A percentile compares a stretch with the other conserved stretches of the same genome.
phyloP scores from a whole-genome alignment of 2,797 vertebrate genomes.

The Fistularia tabacaria region DNA sequence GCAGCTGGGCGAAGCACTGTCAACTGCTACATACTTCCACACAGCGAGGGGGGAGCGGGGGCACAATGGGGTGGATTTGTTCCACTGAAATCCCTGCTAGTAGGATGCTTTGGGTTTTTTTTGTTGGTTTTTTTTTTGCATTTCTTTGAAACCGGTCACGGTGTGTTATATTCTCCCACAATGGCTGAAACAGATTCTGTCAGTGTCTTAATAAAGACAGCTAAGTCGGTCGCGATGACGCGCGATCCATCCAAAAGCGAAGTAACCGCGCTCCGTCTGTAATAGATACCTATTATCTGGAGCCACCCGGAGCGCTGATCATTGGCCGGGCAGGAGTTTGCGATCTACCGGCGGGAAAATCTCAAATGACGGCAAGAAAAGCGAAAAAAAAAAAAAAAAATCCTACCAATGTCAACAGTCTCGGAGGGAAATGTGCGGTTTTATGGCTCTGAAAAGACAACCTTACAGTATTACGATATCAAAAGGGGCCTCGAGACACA shows the following conservation, averaged over 20 bases:
- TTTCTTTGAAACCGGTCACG: conserved; percentile 36
- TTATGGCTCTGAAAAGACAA: conserved; percentile 9
- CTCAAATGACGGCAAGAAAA: conserved; percentile 6
- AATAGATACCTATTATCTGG: not conserved
- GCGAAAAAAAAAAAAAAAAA: conserved; percentile 1
- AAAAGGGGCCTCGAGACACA: conserved; percentile 19
- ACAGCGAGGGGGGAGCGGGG: conserved; percentile 16
- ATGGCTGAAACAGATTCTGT: conserved; percentile 18
- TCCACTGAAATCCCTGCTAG: conserved; percentile 40
- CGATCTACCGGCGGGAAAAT: not conserved
- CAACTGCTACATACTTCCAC: conserved; percentile 45
- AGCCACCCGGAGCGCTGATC: not conserved
- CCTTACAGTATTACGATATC: conserved; percentile 9
- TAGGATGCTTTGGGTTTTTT: conserved; percentile 33
- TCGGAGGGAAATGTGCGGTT: conserved; percentile 1
- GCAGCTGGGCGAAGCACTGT: conserved; percentile 53
- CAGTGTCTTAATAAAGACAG: conserved; percentile 10
- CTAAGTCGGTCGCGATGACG: conserved; percentile 6
- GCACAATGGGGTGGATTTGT: conserved; percentile 48
- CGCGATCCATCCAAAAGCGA: not conserved
- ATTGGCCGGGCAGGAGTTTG: not conserved
- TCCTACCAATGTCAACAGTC: not conserved
- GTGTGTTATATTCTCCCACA: conserved; percentile 7
- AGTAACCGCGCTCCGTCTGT: not conserved
- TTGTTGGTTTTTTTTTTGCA: no score